These are phyloP conservation scores for Vandiemenella viatica DNA, from an alignment of 2,888 invertebrate genomes.

Conservation along the genomic window DNA sequence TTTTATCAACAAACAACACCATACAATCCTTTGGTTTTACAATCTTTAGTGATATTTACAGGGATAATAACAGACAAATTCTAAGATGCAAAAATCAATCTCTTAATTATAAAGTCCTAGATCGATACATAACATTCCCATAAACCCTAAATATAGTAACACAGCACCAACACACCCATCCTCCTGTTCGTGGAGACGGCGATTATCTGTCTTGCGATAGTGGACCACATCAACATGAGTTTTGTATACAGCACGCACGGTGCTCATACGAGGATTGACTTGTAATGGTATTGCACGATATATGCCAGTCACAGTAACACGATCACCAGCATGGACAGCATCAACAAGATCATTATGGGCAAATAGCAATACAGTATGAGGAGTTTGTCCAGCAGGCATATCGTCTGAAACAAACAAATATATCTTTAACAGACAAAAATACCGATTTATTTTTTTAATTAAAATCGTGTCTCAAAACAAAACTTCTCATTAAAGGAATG, in stretches of 20 bases:
- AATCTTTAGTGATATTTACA: no score
- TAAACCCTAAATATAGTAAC: no score
- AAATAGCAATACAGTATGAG: slow-evolving; percentile 82
- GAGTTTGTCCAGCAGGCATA: slow-evolving; percentile 98
- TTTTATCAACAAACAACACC: no score
- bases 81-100: no score
- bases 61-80: no score
- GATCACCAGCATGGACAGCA: slow-evolving; percentile 84
- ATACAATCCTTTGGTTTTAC: no score
- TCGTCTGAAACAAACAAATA: slow-evolving; percentile 59
- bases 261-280: slow-evolving; percentile 67
- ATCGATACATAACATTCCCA: no score
- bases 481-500: no score
- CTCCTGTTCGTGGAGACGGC: slow-evolving; percentile 70
- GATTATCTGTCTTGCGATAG: slow-evolving; percentile 74
- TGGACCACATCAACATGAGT: slow-evolving; percentile 96
- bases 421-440: slow-evolving; percentile 90
- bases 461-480: no score
- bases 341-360: slow-evolving; percentile 97
- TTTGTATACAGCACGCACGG: slow-evolving; percentile 78
- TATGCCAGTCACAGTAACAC: slow-evolving; percentile 90
- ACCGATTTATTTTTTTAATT: no score
- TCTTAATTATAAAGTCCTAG: no score
- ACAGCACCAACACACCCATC: slow-evolving; percentile 15
- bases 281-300: slow-evolving; percentile 83